These are phyloP conservation scores for Pelecanus crispus DNA, from an alignment of 2,113 vertebrate genomes.

Conservation along the genomic window DNA sequence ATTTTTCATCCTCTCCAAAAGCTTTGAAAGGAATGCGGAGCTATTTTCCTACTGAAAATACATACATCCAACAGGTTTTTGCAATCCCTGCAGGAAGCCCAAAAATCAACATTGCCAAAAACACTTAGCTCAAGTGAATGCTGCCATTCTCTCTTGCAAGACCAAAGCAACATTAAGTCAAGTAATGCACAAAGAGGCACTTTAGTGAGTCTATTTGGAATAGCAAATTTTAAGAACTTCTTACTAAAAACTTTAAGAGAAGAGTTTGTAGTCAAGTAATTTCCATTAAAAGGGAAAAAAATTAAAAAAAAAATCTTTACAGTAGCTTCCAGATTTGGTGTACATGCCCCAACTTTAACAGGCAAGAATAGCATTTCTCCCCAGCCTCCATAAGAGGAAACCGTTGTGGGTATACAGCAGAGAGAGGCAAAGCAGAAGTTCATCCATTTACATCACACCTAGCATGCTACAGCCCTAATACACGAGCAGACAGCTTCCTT, in stretches of 20 bases:
- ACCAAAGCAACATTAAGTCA: background rate
- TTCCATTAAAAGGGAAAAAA: background rate
- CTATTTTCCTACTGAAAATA: background rate
- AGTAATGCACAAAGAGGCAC: background rate
- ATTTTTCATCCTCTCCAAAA: background rate
- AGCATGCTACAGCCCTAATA: rapidly evolving
- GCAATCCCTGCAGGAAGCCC: background rate
- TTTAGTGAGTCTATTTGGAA: background rate
- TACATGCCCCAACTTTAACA: background rate
- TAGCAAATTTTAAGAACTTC: background rate
- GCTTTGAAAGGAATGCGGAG: rapidly evolving
- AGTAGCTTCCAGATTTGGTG: background rate
- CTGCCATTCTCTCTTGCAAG: background rate
- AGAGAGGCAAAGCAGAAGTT: background rate
- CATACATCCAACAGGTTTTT: background rate
- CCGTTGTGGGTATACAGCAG: background rate
- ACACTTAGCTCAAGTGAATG: background rate
- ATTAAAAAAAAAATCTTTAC: background rate
- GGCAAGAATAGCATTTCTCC: background rate
- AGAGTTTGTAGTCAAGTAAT: background rate
- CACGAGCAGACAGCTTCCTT: background rate
- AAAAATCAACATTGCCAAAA: background rate
- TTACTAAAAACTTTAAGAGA: background rate
- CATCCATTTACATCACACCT: background rate
- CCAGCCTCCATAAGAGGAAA: background rate